Evolutionary conservation across 2,113 vertebrate species (phyloP).

Genomic region (Syngnathus floridae): DNA sequence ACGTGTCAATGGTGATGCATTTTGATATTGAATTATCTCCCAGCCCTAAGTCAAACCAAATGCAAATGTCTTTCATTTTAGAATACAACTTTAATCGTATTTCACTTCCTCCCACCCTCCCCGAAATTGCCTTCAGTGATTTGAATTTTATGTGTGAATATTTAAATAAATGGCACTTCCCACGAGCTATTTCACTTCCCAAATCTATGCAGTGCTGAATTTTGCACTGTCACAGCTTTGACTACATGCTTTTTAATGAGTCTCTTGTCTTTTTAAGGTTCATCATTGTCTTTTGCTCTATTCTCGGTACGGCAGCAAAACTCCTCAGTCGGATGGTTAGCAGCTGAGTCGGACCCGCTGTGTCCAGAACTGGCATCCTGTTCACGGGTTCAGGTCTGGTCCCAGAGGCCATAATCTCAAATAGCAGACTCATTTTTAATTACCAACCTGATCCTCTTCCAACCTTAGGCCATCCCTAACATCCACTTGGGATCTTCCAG

Average conservation of each 20-base stretch:
- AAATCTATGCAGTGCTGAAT: not conserved
- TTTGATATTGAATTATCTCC: no score
- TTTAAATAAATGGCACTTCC: slow-evolving; percentile 4
- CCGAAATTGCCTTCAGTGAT: not conserved
- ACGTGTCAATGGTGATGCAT: no score
- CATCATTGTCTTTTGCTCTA: not conserved
- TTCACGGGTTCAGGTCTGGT: slow-evolving; percentile 33
- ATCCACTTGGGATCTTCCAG: slow-evolving; percentile 15
- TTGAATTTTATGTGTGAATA: not conserved
- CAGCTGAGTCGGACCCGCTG: slow-evolving; percentile 11
- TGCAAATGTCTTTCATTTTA: not conserved
- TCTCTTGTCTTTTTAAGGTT: not conserved
- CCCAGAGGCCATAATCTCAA: slow-evolving; percentile 49
- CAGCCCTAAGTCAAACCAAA: not conserved
- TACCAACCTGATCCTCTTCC: slow-evolving; percentile 28
- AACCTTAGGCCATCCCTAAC: slow-evolving; percentile 19
- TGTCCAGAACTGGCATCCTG: slow-evolving; percentile 28
- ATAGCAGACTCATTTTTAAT: slow-evolving; percentile 52
- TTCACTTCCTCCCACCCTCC: not conserved
- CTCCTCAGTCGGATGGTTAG: slow-evolving; percentile 28
- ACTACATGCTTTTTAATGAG: not conserved
- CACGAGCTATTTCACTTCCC: not conserved
- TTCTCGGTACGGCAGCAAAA: not conserved
- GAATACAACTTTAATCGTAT: not conserved
- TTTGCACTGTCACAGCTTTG: not conserved